A percentile compares a stretch with the other conserved stretches of the same genome.
Evolutionary conservation across 2,797 vertebrate species (phyloP).

Genomic region (Pipistrellus kuhlii): DNA sequence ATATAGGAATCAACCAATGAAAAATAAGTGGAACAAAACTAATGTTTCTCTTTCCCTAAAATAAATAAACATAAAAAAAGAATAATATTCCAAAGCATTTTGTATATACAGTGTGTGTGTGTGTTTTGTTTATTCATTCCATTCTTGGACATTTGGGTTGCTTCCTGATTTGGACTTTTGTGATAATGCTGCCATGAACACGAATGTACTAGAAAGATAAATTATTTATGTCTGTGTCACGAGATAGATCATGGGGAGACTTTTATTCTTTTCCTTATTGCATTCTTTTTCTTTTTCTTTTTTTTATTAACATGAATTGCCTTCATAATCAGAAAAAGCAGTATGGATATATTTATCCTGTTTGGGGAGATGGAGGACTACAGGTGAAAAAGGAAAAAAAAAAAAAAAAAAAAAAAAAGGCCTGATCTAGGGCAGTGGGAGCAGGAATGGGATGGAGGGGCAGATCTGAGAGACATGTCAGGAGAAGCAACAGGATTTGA

Average conservation of each 20-base stretch:
- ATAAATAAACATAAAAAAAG: neutral
- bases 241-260: slow-evolving; percentile 8
- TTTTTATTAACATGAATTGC: slow-evolving; percentile 30
- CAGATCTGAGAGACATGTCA: neutral
- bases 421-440: neutral
- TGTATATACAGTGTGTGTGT: neutral
- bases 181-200: neutral
- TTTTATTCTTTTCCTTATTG: slow-evolving; percentile 41
- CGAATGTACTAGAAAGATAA: neutral
- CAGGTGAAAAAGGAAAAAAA: neutral
- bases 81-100: neutral
- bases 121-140: neutral
- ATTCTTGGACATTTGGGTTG: neutral
- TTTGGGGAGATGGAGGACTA: neutral
- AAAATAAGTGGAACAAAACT: too few species aligned
- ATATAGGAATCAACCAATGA: too few species aligned
- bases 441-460: neutral
- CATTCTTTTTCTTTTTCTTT: neutral
- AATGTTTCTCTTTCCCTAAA: too few species aligned
- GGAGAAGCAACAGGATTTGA: neutral
- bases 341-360: neutral
- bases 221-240: neutral
- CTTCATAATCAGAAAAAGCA: slow-evolving; percentile 50
- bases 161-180: neutral
- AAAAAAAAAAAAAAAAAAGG: neutral